Base-by-base conservation (phyloP, 2,888 invertebrate genomes). In the Lithophane socia region DNA sequence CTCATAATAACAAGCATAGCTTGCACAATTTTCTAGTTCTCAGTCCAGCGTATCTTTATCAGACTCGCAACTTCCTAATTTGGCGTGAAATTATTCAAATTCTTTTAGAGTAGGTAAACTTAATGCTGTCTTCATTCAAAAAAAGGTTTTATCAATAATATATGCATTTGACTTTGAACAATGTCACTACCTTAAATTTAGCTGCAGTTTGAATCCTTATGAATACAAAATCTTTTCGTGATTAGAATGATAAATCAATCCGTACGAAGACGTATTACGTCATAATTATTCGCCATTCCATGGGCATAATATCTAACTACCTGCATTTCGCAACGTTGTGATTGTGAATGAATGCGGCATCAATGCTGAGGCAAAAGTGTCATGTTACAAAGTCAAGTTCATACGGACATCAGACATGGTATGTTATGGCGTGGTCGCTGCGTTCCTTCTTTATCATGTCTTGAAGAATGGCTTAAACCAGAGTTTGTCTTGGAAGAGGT, bases 381-480 rank as follows among this genome's bases (percentile, higher is more conserved):
- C 61, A 42, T 18, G 64, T 75, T 78, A n/a, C 75, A 75, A 76
- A 69, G 79, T 80, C 85, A 85, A 85, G 85, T 83, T 85, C 78
- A 73, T 74, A 21, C 18, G 18, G 61, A 42, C 72, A 58, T 61
- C 42, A 47, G 58, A 21, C 64, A 37, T 29, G n/a, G 49, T 18
- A 58, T 56, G 42, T 64, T 24, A 64, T 67, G 21, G 54, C 42
- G 58, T 68, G 60, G 21, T 63, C 8, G 5, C 13, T 65, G 67
- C 52, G 29, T 68, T 60, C 9, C 56, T 68, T 71, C 21, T 52
- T 69, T 69, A 61, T 61, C 37, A 21, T 54, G 37, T 37, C 0
- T 63, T 63, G 4, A 24, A 52, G 37, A 75, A 58, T 79, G 18
- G 49, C 49, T 52, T 52, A 16, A 16, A 49, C 49, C 5, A 5